Evolutionary conservation across 64 coral and sea anemone species (phyloP).

Genomic region (Stichodactyla mertensii): DNA sequence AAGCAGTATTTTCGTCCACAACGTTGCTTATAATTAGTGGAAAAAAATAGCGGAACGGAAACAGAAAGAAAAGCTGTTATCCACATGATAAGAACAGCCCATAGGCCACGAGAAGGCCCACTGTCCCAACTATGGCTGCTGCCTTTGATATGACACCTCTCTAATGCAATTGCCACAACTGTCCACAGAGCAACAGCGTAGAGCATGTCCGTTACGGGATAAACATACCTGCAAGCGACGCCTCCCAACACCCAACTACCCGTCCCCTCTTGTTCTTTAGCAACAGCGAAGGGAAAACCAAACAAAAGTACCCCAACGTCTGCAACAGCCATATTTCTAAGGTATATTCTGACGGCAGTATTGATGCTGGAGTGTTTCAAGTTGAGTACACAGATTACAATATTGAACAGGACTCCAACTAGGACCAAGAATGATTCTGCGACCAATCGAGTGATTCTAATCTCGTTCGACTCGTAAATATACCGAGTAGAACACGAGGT

Average conservation of each 20-base stretch:
- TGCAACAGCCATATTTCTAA: conserved; percentile 42
- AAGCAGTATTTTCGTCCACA: conserved; percentile 21
- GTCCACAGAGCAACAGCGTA: conserved; percentile 38
- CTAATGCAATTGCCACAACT: conserved; percentile 42
- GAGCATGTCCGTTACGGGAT: conserved; percentile 36
- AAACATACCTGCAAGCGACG: conserved; percentile 12
- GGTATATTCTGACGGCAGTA: conserved; percentile 1
- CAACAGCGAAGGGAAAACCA: conserved; percentile 48
- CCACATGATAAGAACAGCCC: conserved; percentile 25
- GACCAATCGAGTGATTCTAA: not conserved
- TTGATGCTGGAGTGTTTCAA: conserved; percentile 18
- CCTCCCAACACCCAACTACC: conserved; percentile 30
- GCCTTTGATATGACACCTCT: conserved; percentile 27
- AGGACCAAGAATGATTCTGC: conserved; percentile 10
- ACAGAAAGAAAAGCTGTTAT: conserved; percentile 27
- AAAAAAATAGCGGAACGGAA: conserved; percentile 36
- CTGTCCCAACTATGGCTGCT: not conserved
- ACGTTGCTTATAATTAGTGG: not conserved
- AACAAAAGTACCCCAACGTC: conserved; percentile 43
- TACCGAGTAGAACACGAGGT: conserved; percentile 7
- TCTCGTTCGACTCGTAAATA: conserved; percentile 21
- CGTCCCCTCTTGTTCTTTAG: conserved; percentile 4
- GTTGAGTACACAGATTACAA: not conserved
- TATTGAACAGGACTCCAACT: not conserved
- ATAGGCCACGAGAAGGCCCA: not conserved